These are phyloP conservation scores for Diachasmimorpha longicaudata DNA, from an alignment of 1,140 invertebrate species.

Conservation along the genomic window DNA sequence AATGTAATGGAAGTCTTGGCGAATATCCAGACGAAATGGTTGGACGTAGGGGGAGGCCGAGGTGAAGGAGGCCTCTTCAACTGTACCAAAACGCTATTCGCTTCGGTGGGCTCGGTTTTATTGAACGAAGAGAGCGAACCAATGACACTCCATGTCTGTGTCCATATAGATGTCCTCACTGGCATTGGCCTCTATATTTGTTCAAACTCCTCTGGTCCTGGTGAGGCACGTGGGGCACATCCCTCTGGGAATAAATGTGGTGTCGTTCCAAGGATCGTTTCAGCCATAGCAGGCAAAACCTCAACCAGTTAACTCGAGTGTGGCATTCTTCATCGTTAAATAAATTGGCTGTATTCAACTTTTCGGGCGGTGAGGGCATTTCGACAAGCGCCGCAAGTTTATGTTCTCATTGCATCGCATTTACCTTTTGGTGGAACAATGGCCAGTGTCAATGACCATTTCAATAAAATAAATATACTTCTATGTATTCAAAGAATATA, in stretches of 20 bases:
- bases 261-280: background rate
- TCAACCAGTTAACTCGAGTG: background rate
- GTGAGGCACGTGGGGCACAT: background rate
- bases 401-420: no score
- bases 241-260: background rate
- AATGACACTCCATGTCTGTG: background rate
- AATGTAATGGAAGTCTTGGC: constrained; percentile 52
- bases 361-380: background rate
- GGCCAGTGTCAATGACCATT: no score
- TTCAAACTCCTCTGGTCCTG: background rate
- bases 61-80: background rate
- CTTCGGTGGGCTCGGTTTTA: background rate
- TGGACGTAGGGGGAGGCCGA: background rate
- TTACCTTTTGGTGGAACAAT: no score
- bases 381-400: background rate
- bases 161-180: background rate
- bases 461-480: no score
- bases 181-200: background rate
- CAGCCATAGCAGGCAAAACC: background rate
- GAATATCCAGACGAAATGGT: constrained; percentile 36
- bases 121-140: constrained; percentile 2
- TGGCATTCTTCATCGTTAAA: background rate
- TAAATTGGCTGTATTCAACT: background rate
- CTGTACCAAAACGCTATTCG: background rate
- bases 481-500: no score